Evolutionary conservation across 1,140 invertebrate genomes (phyloP).

Genomic region (Ostrea edulis): DNA sequence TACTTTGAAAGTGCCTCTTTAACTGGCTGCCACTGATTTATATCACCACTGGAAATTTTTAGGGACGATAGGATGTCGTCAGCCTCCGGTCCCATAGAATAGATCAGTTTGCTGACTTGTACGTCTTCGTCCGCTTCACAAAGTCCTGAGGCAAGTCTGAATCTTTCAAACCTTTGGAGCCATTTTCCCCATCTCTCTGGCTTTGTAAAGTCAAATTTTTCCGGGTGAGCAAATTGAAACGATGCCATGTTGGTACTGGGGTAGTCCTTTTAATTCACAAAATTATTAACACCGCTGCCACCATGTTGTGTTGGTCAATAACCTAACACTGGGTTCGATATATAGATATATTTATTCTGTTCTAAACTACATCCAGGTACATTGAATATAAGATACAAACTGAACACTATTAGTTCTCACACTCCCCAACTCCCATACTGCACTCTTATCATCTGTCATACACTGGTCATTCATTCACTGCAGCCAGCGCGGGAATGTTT

Average conservation of each 20-base stretch:
- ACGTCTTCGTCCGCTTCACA: neutral
- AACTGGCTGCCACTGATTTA: too few relatives aligned
- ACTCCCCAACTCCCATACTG: too few relatives aligned
- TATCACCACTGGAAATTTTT: constrained; percentile 29
- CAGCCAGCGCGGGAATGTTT: neutral
- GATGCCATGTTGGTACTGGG: constrained; percentile 37
- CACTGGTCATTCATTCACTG: neutral
- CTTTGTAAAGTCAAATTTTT: constrained; percentile 41
- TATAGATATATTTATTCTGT: too few relatives aligned
- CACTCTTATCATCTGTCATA: too few relatives aligned
- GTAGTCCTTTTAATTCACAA: neutral
- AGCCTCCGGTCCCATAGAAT: constrained; percentile 39
- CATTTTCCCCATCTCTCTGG: constrained; percentile 45
- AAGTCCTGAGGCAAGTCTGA: constrained; percentile 29
- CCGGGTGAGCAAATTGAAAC: constrained; percentile 38
- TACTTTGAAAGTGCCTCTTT: too few relatives aligned
- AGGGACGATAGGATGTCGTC: constrained; percentile 41
- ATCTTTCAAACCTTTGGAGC: constrained; percentile 43
- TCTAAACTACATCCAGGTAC: too few relatives aligned
- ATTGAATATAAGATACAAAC: too few relatives aligned
- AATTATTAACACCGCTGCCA: neutral
- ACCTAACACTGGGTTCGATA: too few relatives aligned
- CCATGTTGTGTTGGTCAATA: neutral
- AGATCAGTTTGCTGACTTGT: constrained; percentile 44
- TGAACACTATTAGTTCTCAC: too few relatives aligned